Evolutionary conservation across 1,140 invertebrate species (phyloP).

Genomic region (Drosophila novamexicana): DNA sequence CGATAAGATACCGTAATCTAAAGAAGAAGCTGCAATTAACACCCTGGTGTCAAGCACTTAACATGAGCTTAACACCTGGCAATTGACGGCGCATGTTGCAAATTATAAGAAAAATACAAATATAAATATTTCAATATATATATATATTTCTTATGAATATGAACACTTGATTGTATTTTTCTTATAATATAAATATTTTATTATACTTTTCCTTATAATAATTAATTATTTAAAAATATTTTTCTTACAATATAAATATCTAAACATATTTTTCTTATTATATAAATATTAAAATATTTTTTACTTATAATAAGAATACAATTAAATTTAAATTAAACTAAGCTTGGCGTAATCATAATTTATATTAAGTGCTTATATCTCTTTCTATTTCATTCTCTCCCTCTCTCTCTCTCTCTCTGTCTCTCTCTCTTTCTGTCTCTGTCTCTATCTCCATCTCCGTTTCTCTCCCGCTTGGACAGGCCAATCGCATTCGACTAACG

Average conservation of each 20-base stretch:
- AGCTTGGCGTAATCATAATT: neutral
- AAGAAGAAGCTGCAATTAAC: conserved; percentile 7
- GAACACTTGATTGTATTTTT: too few species aligned
- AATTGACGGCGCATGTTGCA: neutral
- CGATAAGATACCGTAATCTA: conserved; percentile 25
- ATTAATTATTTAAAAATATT: too few species aligned
- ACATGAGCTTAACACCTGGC: conserved; percentile 4
- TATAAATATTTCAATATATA: neutral
- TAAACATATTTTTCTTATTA: too few species aligned
- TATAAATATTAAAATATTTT: too few species aligned
- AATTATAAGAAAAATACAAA: neutral
- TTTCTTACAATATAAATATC: too few species aligned
- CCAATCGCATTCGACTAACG: conserved; percentile 74
- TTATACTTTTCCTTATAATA: too few species aligned
- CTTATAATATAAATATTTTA: too few species aligned
- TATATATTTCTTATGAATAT: neutral
- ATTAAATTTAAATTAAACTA: too few species aligned
- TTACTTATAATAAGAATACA: too few species aligned
- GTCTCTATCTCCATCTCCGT: neutral
- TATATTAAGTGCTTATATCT: conserved; percentile 18
- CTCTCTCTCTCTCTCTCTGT: conserved; percentile 2
- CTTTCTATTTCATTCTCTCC: too few species aligned
- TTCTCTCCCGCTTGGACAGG: conserved; percentile 29
- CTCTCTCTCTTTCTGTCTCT: neutral
- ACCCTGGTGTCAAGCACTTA: neutral